Evolutionary conservation across 2,797 vertebrate genomes (phyloP).

Genomic region (Siniperca scherzeri): DNA sequence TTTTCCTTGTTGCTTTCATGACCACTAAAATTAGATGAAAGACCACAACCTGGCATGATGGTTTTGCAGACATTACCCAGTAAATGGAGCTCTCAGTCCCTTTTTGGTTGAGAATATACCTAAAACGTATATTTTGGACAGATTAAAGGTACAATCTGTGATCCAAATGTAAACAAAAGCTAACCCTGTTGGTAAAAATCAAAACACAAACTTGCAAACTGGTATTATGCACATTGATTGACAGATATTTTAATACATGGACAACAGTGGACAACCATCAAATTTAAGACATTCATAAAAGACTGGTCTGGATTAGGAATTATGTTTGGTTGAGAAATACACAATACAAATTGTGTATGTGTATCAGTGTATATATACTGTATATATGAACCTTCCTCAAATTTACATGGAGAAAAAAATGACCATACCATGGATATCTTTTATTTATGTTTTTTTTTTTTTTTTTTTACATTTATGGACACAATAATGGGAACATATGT

Average conservation of each 20-base stretch:
- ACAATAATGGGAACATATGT: not conserved
- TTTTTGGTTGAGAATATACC: not conserved
- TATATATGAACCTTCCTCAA: not conserved
- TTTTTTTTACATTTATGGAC: not conserved
- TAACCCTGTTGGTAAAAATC: not conserved
- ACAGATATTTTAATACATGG: not conserved
- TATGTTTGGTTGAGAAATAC: not conserved
- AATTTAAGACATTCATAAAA: not conserved
- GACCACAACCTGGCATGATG: too few species aligned
- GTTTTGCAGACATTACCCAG: not conserved
- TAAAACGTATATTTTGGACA: not conserved
- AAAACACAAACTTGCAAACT: not conserved
- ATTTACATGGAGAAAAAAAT: not conserved
- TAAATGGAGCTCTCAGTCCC: not conserved
- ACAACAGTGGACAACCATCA: not conserved
- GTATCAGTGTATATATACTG: too few species aligned
- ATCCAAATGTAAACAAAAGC: not conserved
- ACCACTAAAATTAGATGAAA: slow-evolving; percentile 3
- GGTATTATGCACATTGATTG: not conserved
- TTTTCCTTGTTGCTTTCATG: not conserved
- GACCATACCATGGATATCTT: not conserved
- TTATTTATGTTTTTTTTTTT: not conserved
- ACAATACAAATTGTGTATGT: not conserved
- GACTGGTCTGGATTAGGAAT: not conserved
- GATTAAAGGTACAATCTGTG: not conserved